Evolutionary conservation across 2,888 invertebrate species (phyloP), one percentile per base, ranked within the genome.

Genomic region (Tachina fera): DNA sequence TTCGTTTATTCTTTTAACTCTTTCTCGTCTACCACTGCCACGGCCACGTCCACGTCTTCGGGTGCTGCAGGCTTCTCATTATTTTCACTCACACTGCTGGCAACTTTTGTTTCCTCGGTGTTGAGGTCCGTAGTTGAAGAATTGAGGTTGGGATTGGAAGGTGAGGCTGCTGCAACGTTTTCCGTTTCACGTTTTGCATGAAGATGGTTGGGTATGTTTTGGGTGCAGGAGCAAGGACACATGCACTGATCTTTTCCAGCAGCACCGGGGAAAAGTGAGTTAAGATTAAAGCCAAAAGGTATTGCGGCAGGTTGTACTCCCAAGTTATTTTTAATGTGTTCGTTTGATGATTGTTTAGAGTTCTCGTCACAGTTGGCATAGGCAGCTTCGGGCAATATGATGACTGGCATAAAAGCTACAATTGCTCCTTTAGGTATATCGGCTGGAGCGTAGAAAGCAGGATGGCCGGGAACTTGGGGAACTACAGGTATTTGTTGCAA

Each of bases 361-460:
- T 90, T 91, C 22, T 90, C 90, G 61, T 91, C 88, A 85, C 92
- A 91, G 91, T 93, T 90, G 92, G 92, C 87, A 79, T 91, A 91
- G 70, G 95, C 95, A 89, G 95, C 95, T 89, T 94, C 95, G 1
- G 96, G 96, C 88, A 95, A 94, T 89, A 96, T 96, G 19, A 96
- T 94, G 4, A 96, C 95, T 0, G 96, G 96, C 88, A 96, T 94
- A 88, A 95, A 96, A 67, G 96, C 96, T 65, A 96, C 94, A 14
- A 95, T 94, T 22, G 93, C 92, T 9, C 95, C 95, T 89, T 94
- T 94, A 0, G 95, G 91, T 90, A 93, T 88, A 90, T 91, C 91
- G 89, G 92, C 90, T 47, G 92, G 91, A 71, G 93, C 90, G 85
- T 92, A 91, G 84, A 90, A 91, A 47, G 91, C 90, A 56, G 92